Evolutionary conservation across 2,888 invertebrate genomes (phyloP), one percentile per base, ranked within the genome.

Genomic region (Sclerodermus sp.): DNA sequence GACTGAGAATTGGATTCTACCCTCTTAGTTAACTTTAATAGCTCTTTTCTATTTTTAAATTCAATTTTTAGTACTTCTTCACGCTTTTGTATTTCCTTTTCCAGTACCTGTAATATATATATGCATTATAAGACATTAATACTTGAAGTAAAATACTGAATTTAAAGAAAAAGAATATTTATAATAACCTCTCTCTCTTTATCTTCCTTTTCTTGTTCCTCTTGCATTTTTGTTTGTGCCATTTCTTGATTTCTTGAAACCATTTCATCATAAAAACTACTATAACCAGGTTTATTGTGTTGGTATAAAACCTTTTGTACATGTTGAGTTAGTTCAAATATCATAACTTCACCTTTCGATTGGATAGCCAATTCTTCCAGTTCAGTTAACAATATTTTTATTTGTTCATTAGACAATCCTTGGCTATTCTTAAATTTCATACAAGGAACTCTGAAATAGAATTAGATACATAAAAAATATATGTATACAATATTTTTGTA

Each of bases 231-330:
- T 47, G 83, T 80, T 62, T 86, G 83, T 62, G 88, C 85, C 59
- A 84, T 82, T 70, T 87, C 85, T 60, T 85, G 84, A 55, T 87
- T 85, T 45, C 88, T 84, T 43, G 84, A 83, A 9, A 93, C 76
- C 95, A 96, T 96, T 80, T 95, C 91, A 55, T 96, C 95, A 67
- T 95, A 93, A 76, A 91, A 93, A 8, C 95, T 95, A 51, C 89
- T 83, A 44, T 83, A 82, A 0, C 86, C 87, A 0, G 93, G 91
- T 71, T 89, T 91, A 73, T 93, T 93, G 77, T 93, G 86, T 16
- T 85, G 80, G 56, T 90, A 86, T 0, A 96, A 82, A 73, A 90
- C 95, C 71, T 86, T 87, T 83, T 90, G 87, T 1, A 90, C 87
- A 71, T 87, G 84, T 66, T 90, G 88, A 1, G 90, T 87, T 40